Evolutionary conservation across 92 coral and sea anemone species (phyloP).

Genomic region (Isaurus tuberculatus): DNA sequence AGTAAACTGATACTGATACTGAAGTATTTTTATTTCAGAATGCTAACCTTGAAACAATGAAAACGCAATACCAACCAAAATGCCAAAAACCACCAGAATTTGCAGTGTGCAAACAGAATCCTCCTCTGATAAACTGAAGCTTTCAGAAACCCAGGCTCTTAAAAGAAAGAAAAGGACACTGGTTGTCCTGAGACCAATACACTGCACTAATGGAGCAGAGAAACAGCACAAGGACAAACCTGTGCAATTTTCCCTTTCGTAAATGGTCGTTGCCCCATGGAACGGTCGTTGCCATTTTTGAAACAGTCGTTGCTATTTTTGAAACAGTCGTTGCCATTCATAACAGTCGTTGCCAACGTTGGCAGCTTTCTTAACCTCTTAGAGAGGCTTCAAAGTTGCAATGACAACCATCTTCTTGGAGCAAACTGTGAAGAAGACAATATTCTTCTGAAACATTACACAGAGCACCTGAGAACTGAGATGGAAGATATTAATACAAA

Average conservation of each 20-base stretch:
- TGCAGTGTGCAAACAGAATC: constrained; percentile 36
- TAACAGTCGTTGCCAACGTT: too few relatives aligned
- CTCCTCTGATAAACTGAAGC: constrained; percentile 54
- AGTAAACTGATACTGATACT: too few relatives aligned
- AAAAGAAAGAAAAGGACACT: constrained; percentile 50
- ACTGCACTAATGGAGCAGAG: constrained; percentile 40
- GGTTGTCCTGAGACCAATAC: constrained; percentile 48
- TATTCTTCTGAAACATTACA: not conserved
- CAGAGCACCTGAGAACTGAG: not conserved
- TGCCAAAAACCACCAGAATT: constrained; percentile 38
- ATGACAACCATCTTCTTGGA: constrained; percentile 66
- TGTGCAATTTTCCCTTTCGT: too few relatives aligned
- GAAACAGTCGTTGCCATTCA: too few relatives aligned
- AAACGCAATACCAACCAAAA: constrained; percentile 21
- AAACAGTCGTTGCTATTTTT: too few relatives aligned
- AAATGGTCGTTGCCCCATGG: too few relatives aligned
- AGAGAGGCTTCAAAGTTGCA: constrained; percentile 62
- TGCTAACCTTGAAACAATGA: constrained; percentile 42
- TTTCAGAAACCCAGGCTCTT: constrained; percentile 49
- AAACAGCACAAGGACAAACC: constrained; percentile 20
- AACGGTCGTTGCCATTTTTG: too few relatives aligned
- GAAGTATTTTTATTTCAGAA: too few relatives aligned
- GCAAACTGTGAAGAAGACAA: constrained; percentile 62
- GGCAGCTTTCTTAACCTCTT: constrained; percentile 63
- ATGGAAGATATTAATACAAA: constrained; percentile 45